Conservation (phyloP, 2,113 vertebrate genomes). For the Oophaga pumilio region DNA sequence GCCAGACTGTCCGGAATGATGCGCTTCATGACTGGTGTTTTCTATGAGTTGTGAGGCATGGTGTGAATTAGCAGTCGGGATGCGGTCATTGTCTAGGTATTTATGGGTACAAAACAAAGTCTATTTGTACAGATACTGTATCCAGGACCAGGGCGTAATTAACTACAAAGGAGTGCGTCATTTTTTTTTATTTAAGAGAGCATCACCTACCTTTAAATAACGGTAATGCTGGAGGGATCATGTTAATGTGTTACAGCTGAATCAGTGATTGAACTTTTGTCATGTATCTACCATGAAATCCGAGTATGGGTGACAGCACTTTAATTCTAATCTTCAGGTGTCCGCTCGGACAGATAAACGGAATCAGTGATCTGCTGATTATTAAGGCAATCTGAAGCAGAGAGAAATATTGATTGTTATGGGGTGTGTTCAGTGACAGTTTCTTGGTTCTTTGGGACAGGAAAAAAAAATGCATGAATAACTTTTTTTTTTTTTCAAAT, state of each 20-base stretch:
- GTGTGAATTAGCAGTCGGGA: conserved; percentile 41
- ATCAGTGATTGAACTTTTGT: background rate
- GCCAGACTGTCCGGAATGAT: conserved; percentile 10
- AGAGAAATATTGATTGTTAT: too few species aligned
- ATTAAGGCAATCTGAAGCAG: too few species aligned
- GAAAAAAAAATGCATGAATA: too few species aligned
- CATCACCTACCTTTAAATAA: background rate
- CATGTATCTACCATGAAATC: background rate
- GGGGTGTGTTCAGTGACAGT: too few species aligned
- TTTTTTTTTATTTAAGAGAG: background rate
- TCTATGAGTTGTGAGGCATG: conserved; percentile 47
- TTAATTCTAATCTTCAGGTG: too few species aligned
- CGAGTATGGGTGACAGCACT: too few species aligned
- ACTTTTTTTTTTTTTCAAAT: too few species aligned
- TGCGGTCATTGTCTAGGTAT: conserved; percentile 51
- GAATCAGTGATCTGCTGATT: too few species aligned
- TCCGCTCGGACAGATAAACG: too few species aligned
- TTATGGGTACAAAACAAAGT: conserved; percentile 35
- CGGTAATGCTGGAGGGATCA: background rate
- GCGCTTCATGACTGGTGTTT: background rate
- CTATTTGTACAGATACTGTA: conserved; percentile 51
- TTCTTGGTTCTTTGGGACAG: too few species aligned
- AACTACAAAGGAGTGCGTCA: background rate
- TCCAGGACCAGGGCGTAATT: conserved; percentile 21
- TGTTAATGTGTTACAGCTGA: background rate